These are phyloP conservation scores for Trachymyrmex cornetzi DNA, from an alignment of 1,140 invertebrate genomes.

Conservation along the genomic window DNA sequence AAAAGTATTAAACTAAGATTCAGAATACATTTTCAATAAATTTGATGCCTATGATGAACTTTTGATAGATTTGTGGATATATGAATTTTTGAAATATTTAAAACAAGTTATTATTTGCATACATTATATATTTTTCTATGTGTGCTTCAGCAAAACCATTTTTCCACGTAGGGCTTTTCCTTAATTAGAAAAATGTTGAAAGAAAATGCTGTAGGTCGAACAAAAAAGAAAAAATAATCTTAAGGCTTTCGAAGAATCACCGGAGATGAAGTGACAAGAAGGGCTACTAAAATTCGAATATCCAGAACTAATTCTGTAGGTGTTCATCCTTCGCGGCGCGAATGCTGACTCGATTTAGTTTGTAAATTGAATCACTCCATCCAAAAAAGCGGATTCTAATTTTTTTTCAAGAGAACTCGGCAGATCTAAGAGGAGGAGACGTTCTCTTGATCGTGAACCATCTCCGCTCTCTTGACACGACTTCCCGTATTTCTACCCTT, in stretches of 20 bases:
- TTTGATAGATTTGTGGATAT: too few species aligned
- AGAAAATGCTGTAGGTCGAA: neutral
- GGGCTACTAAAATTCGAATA: slow-evolving; percentile 50
- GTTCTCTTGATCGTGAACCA: slow-evolving; percentile 17
- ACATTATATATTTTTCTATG: too few species aligned
- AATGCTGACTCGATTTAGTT: slow-evolving; percentile 71
- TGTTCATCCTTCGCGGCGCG: slow-evolving; percentile 58
- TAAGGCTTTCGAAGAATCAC: slow-evolving; percentile 25
- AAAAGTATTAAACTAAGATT: too few species aligned
- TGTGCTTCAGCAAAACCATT: too few species aligned
- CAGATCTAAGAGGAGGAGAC: slow-evolving; percentile 56
- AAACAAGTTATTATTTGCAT: too few species aligned
- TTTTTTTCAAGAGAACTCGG: slow-evolving; percentile 56
- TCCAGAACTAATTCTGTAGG: slow-evolving; percentile 59
- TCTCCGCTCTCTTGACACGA: slow-evolving; percentile 52
- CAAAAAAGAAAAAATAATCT: neutral
- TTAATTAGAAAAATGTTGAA: slow-evolving; percentile 9
- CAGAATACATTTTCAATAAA: too few species aligned
- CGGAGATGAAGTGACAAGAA: slow-evolving; percentile 57
- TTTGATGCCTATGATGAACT: too few species aligned
- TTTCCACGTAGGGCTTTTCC: neutral
- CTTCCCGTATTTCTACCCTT: slow-evolving; percentile 33
- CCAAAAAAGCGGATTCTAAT: slow-evolving; percentile 72
- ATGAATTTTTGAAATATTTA: too few species aligned
- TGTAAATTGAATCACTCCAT: slow-evolving; percentile 70